phyloP scores from a whole-genome alignment of 2,888 invertebrate genomes.

The Plagodis dolabraria region DNA sequence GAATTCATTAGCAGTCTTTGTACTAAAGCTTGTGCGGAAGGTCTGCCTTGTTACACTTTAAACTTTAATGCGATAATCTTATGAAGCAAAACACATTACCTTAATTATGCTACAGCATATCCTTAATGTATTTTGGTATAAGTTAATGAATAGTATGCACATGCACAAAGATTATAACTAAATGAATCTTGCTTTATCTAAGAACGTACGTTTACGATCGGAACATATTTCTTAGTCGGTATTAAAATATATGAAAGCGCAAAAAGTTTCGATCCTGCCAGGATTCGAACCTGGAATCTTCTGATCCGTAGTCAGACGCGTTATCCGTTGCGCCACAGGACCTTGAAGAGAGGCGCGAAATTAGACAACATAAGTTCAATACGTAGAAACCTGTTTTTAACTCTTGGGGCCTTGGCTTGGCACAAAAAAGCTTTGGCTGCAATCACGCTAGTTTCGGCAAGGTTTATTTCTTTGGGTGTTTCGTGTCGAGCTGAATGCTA shows the following conservation, averaged over 20 bases:
- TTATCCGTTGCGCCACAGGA: constrained; percentile 88
- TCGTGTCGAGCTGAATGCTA: constrained; percentile 30
- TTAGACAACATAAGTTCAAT: constrained; percentile 8
- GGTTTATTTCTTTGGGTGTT: constrained; percentile 27
- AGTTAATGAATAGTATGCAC: no score
- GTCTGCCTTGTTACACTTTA: constrained; percentile 37
- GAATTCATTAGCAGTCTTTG: constrained; percentile 76
- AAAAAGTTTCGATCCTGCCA: constrained; percentile 73
- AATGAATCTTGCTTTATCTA: no score
- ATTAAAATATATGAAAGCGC: constrained; percentile 8
- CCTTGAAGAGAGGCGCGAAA: not conserved
- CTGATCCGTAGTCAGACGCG: constrained; percentile 90
- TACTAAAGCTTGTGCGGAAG: constrained; percentile 60
- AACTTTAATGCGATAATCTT: constrained; percentile 11
- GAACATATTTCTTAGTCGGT: no score
- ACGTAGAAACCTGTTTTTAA: constrained; percentile 14
- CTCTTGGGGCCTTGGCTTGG: constrained; percentile 3
- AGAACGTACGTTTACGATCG: no score
- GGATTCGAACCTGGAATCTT: constrained; percentile 89
- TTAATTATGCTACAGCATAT: no score
- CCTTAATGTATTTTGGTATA: no score
- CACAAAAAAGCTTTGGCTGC: constrained; percentile 23
- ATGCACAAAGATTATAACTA: no score
- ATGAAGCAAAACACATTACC: not conserved
- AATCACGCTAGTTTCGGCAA: constrained; percentile 20